Evolutionary conservation across 2,113 vertebrate genomes (phyloP), one percentile per base, ranked within the genome.

Genomic region (Paramisgurnus dabryanus): DNA sequence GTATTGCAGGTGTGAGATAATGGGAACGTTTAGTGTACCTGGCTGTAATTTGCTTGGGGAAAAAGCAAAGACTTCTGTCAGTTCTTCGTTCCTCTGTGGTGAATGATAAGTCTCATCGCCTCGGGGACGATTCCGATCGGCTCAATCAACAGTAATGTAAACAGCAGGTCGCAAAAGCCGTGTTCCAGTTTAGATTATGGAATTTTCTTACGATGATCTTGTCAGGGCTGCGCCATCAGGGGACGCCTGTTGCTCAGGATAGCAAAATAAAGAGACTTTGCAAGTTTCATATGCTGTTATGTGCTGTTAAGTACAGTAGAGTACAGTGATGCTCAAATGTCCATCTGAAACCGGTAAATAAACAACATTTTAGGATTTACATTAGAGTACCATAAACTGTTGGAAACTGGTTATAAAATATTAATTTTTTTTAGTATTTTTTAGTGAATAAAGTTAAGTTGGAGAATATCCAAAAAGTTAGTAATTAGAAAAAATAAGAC

Each of bases 1-100:
- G 27, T 40, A 72, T 55, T 50, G 58, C 78, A 43, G 45, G 22
- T 55, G 41, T 39, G 67, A 80, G 60, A 80, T 63, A 22, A 76
- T 76, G 63, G 63, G 74, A 76, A 55, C 63, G 55, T 76, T 76
- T 65, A 76, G 74, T 66, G 74, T 66, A 66, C 63, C 74, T 66
- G 61, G 74, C 45, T 55, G 47, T 55, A 53, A 77, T 77, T 75
- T 75, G 60, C 73, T 64, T 75, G 43, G 43, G 55, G 9, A 39
- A 15, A 60, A 61, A 15, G 12, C 10, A 27, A 61, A 45, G 72
- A 34, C 43, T 75, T 75, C 58, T 75, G 72, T 64, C 73, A 49
- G 60, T 64, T 77, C 9, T 66, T 0, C 15, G 43, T 15, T 66
- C 73, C 58, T 75, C 41, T 64, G 58, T 13, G 22, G 73, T 49